Percentiles rank a stretch among this genome's conserved stretches.
Evolutionary conservation across 1,140 invertebrate species (phyloP).

Genomic region (Thaumatotibia leucotreta): DNA sequence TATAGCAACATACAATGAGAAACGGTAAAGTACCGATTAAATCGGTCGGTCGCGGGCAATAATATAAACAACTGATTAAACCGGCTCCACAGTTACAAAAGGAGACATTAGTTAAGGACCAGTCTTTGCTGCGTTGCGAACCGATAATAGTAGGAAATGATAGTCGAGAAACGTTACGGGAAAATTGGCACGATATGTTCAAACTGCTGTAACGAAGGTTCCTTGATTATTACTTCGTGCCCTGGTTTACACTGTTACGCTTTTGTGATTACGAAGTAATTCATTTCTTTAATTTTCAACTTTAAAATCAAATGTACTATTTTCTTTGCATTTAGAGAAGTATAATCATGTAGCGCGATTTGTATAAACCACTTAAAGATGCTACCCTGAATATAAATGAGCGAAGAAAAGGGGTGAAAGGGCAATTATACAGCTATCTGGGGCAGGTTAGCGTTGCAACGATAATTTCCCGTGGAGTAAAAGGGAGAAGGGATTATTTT

Average conservation of each 20-base stretch:
- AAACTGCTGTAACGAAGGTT: conserved; percentile 34
- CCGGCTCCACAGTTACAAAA: conserved; percentile 58
- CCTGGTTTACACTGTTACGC: neutral
- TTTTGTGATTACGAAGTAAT: too few relatives aligned
- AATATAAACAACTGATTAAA: conserved; percentile 72
- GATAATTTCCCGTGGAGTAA: conserved; percentile 18
- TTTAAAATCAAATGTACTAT: conserved; percentile 12
- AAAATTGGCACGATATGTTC: conserved; percentile 50
- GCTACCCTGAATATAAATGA: conserved; percentile 28
- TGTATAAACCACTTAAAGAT: conserved; percentile 25
- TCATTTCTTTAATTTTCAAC: conserved; percentile 2
- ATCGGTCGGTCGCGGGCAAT: conserved; percentile 58
- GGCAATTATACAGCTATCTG: conserved; percentile 25
- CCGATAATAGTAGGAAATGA: conserved; percentile 64
- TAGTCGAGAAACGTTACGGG: conserved; percentile 30
- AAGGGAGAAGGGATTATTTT: conserved; percentile 20
- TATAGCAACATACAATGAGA: conserved; percentile 48
- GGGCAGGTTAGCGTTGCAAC: conserved; percentile 25
- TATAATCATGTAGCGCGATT: neutral
- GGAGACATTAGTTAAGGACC: conserved; percentile 66
- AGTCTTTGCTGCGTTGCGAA: conserved; percentile 44
- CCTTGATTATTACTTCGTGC: conserved; percentile 28
- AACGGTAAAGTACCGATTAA: conserved; percentile 65
- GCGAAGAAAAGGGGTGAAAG: conserved; percentile 30
- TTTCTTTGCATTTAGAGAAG: neutral